Conservation (phyloP, 2,113 vertebrate genomes). For the Mormoops blainvillei region DNA sequence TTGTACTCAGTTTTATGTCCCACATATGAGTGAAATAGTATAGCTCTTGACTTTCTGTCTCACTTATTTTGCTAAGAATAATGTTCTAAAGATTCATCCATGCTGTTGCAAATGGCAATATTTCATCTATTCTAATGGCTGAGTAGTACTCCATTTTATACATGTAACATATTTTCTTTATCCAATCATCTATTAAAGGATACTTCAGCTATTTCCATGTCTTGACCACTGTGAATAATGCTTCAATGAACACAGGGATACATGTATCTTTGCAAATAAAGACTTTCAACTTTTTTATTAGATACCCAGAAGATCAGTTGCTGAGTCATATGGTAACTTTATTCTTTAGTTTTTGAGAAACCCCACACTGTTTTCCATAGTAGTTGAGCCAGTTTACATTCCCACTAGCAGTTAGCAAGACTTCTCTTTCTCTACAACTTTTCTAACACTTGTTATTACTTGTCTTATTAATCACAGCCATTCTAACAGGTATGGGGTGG, state of each 20-base stretch:
- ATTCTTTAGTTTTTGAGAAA: background rate
- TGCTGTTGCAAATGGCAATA: background rate
- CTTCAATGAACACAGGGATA: background rate
- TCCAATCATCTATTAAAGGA: background rate
- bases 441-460: background rate
- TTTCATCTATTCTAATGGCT: background rate
- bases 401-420: background rate
- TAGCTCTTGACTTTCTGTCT: background rate
- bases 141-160: background rate
- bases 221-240: background rate
- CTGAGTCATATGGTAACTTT: background rate
- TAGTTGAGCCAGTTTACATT: background rate
- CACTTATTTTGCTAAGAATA: background rate
- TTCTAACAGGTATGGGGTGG: background rate
- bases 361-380: background rate
- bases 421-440: background rate
- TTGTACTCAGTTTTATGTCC: background rate
- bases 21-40: background rate
- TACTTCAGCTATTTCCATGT: background rate
- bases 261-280: background rate
- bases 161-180: background rate
- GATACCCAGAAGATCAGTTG: background rate
- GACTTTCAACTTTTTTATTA: background rate
- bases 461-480: background rate
- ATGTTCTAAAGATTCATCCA: background rate